Evolutionary conservation across 92 coral and sea anemone genomes (phyloP).

Genomic region (Palythoa caribaeorum): DNA sequence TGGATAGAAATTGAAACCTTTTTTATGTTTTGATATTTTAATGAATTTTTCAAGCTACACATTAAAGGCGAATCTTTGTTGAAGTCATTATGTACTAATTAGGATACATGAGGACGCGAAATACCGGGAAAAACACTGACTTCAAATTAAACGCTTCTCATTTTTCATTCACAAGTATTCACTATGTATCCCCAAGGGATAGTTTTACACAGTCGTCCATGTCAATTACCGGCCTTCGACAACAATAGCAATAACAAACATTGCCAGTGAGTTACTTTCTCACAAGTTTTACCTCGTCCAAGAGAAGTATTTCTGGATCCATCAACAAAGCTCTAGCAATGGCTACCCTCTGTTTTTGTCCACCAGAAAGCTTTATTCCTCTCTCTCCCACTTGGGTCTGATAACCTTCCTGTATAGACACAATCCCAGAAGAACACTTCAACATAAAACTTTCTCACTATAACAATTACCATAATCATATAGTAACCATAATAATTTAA

Average conservation of each 20-base stretch:
- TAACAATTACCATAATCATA: background rate
- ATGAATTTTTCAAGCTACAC: too few species aligned
- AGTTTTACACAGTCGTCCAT: too few species aligned
- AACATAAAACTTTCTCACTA: background rate
- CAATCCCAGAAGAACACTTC: background rate
- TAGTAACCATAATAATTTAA: background rate
- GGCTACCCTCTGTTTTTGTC: constrained; percentile 96
- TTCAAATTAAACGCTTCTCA: too few species aligned
- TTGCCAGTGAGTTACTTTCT: too few species aligned
- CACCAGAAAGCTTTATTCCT: constrained; percentile 94
- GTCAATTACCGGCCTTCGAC: too few species aligned
- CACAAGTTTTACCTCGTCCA: constrained; percentile 81
- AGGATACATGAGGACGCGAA: too few species aligned
- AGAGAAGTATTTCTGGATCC: constrained; percentile 94
- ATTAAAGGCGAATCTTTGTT: too few species aligned
- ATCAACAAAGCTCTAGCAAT: constrained; percentile 96
- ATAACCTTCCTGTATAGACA: constrained; percentile 77
- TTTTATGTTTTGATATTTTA: background rate
- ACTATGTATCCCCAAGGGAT: too few species aligned
- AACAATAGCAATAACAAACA: background rate
- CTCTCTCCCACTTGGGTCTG: constrained; percentile 95
- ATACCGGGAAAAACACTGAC: too few species aligned
- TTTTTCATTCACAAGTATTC: too few species aligned
- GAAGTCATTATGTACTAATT: too few species aligned
- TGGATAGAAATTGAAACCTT: background rate